Percentiles rank a stretch among this genome's conserved stretches.
Conservation (phyloP, 2,888 invertebrate genomes). For the Hermaeophaga mercurialis region DNA sequence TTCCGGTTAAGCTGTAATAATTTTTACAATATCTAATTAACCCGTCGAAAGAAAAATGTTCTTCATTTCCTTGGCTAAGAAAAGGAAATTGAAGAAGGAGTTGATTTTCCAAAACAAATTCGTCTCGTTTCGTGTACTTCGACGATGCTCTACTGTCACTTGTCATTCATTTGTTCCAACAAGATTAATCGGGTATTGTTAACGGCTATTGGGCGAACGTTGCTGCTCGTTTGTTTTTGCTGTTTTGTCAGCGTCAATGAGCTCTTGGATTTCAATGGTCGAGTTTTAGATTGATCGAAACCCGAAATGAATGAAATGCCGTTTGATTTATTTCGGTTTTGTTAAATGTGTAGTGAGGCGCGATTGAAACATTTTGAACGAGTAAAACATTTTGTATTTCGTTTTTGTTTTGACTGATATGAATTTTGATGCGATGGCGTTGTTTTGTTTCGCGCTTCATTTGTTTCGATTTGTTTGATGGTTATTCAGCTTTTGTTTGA, state of each 20-base stretch:
- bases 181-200: slow-evolving; percentile 49
- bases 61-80: background rate
- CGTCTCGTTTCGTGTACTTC: slow-evolving; percentile 34
- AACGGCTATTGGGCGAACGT: slow-evolving; percentile 44
- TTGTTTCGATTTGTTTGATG: slow-evolving; percentile 36
- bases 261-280: slow-evolving; percentile 39
- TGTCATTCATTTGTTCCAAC: slow-evolving; percentile 48
- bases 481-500: slow-evolving; percentile 8
- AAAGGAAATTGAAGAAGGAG: slow-evolving; percentile 24
- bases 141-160: slow-evolving; percentile 44
- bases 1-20: no score
- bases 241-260: slow-evolving; percentile 44
- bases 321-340: slow-evolving; percentile 46
- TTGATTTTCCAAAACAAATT: slow-evolving; percentile 38
- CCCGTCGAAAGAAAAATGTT: no score
- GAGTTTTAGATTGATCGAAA: slow-evolving; percentile 41
- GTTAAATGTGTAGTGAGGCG: slow-evolving; percentile 33
- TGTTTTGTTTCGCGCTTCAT: slow-evolving; percentile 40
- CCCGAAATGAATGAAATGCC: slow-evolving; percentile 40
- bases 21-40: no score
- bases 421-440: slow-evolving; percentile 36
- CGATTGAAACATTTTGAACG: slow-evolving; percentile 34
- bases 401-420: slow-evolving; percentile 41
- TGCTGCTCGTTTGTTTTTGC: slow-evolving; percentile 43
- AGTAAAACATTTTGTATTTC: slow-evolving; percentile 34